These are phyloP conservation scores for Camponotus pennsylvanicus DNA, from an alignment of 1,140 invertebrate genomes.

Conservation along the genomic window DNA sequence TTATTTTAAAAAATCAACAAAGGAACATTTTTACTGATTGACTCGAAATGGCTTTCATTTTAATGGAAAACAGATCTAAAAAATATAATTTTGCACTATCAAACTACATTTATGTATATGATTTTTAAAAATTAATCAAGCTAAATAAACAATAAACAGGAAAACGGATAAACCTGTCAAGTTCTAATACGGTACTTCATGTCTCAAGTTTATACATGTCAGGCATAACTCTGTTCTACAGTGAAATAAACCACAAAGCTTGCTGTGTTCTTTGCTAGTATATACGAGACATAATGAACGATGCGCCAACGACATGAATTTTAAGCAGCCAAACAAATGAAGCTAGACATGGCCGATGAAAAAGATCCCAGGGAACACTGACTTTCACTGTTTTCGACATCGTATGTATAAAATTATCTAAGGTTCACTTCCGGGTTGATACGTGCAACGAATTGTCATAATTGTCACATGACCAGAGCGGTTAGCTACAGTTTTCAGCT, in stretches of 20 bases:
- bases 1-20: slow-evolving; percentile 11
- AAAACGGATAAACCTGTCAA: neutral
- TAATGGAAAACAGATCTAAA: neutral
- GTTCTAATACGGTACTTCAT: neutral
- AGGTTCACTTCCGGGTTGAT: slow-evolving; percentile 20
- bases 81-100: neutral
- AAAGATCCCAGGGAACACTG: neutral
- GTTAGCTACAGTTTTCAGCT: neutral
- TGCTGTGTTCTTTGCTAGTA: neutral
- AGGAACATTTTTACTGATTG: neutral
- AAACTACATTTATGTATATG: neutral
- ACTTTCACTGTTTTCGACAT: neutral
- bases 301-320: neutral
- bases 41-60: neutral
- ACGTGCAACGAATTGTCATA: neutral
- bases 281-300: neutral
- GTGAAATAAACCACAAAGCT: slow-evolving; percentile 4
- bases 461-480: neutral
- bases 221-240: neutral
- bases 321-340: neutral
- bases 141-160: neutral
- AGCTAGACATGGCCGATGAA: neutral
- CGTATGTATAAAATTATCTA: neutral
- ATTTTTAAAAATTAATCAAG: neutral
- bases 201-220: neutral